Conservation (phyloP, 2,797 vertebrate genomes). For the Eleutherodactylus coqui region DNA sequence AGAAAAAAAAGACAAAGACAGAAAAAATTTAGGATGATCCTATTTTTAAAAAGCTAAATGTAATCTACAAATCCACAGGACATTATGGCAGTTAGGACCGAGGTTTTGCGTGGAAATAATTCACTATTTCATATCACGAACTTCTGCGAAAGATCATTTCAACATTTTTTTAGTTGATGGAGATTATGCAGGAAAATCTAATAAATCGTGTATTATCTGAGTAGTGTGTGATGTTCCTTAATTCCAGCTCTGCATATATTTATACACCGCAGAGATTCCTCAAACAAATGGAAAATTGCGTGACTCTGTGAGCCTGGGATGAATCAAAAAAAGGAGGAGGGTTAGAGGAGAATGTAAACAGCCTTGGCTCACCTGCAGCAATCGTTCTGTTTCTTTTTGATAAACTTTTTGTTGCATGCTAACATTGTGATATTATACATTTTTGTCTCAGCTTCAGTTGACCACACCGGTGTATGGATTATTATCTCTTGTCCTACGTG, state of each 20-base stretch:
- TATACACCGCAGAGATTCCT: conserved; percentile 35
- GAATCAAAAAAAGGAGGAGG: conserved; percentile 18
- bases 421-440: not conserved
- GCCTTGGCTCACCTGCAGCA: not conserved
- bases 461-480: not conserved
- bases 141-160: not conserved
- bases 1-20: not conserved
- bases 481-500: not conserved
- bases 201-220: not conserved
- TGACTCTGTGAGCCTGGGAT: conserved; percentile 39
- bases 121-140: not conserved
- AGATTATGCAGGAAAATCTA: conserved; percentile 19
- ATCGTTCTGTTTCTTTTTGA: not conserved
- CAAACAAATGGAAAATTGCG: conserved; percentile 23
- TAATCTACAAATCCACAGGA: not conserved
- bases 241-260: conserved; percentile 25
- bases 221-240: conserved; percentile 10
- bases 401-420: not conserved
- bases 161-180: not conserved
- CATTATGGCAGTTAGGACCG: not conserved
- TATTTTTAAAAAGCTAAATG: not conserved
- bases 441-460: not conserved
- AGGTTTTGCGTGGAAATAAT: not conserved
- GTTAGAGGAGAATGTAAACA: not conserved
- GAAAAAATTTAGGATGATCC: not conserved